Conservation (phyloP, 2,888 invertebrate genomes). For the Molorchus minor region DNA sequence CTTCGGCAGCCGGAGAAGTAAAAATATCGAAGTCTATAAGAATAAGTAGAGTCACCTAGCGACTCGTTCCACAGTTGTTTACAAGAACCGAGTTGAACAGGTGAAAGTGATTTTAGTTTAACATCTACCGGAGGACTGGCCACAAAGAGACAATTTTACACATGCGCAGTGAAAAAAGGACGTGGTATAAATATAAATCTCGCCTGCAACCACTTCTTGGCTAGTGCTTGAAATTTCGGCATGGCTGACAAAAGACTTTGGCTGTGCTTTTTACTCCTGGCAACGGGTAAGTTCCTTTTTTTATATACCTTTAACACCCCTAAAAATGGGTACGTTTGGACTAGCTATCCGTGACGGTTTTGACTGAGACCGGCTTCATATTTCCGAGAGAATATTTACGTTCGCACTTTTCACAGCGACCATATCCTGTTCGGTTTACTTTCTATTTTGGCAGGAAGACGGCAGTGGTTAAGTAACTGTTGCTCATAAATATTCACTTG, state of each 20-base stretch:
- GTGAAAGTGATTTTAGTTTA: conserved; percentile 55
- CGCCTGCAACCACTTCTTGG: conserved; percentile 60
- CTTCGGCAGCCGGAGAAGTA: conserved; percentile 1
- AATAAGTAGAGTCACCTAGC: conserved; percentile 62
- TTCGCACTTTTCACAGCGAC: too few species aligned
- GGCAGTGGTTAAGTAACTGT: too few species aligned
- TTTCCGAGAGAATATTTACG: too few species aligned
- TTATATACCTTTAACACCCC: too few species aligned
- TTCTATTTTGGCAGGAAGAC: too few species aligned
- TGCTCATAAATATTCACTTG: too few species aligned
- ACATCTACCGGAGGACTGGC: conserved; percentile 32
- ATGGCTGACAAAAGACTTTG: conserved; percentile 62
- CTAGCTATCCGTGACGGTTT: too few species aligned
- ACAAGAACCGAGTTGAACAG: conserved; percentile 45
- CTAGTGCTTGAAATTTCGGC: conserved; percentile 61
- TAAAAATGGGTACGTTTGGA: too few species aligned
- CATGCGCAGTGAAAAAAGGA: conserved; percentile 57
- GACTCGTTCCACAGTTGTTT: conserved; percentile 53
- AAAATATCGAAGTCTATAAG: conserved; percentile 18
- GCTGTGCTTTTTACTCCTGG: conserved; percentile 61
- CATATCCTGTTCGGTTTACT: too few species aligned
- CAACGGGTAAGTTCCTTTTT: conserved; percentile 59
- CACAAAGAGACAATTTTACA: conserved; percentile 40
- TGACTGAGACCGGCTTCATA: too few species aligned
- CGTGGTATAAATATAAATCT: conserved; percentile 63